Evolutionary conservation across 2,113 vertebrate genomes (phyloP), one percentile per base, ranked within the genome.

Genomic region (Tenebrosternarchus preto): DNA sequence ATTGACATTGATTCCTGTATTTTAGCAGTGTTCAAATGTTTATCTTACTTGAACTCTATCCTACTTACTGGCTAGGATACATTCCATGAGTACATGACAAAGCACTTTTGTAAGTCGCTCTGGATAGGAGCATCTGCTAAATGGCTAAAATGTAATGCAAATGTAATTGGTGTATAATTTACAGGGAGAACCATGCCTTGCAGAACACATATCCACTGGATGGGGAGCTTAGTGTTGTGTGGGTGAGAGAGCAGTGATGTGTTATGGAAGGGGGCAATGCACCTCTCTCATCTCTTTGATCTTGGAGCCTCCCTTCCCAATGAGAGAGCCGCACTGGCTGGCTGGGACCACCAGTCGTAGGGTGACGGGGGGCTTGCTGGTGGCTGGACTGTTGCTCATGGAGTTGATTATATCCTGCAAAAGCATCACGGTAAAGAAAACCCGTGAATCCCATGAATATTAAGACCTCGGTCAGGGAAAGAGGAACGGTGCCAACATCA

Each of bases 241-340:
- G 53, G 77, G 7, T 53, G 53, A 76, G 43, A 50, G 43, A 8
- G 9, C 43, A 50, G 43, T 46, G 6, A 4, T 9, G 43, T 36
- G 33, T 36, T 29, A 86, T 19, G 25, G 19, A 70, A 46, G 77
- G 84, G 31, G 84, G 31, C 25, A 53, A 15, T 57, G 22, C 88
- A 98, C 97, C 96, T 99, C 97, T 91, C 97, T 95, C 93, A 99
- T 98, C 83, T 99, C 97, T 90, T 98, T 98, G 88, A 99, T 99
- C 90, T 99, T 99, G 88, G 97, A 97, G 75, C 97, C 97, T 69
- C 97, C 97, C 87, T 99, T 99, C 71, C 97, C 97, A 0, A 99
- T 99, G 87, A 99, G 94, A 2, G 97, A 99, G 77, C 97, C 97
- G 0, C 97, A 99, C 88, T 99, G 97, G 79, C 96, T 98, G 27